A percentile compares a stretch with the other conserved stretches of the same genome.
Conservation (phyloP, 2,888 invertebrate species). For the Himalopsyche kuldschensis region DNA sequence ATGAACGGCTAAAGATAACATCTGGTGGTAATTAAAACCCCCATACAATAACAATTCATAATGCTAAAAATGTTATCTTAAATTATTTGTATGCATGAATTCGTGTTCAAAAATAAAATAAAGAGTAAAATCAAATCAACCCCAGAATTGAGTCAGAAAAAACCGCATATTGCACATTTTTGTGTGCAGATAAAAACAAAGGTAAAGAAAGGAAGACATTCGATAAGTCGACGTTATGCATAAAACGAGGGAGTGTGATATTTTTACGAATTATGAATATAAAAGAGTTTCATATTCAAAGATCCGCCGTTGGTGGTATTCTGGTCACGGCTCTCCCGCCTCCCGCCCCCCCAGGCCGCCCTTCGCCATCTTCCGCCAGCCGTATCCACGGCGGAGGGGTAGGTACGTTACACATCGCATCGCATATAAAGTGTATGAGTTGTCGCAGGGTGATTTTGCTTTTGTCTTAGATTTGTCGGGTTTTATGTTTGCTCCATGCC, state of each 20-base stretch:
- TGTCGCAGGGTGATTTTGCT: not conserved
- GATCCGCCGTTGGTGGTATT: slow-evolving; percentile 19
- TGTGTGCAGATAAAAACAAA: slow-evolving; percentile 22
- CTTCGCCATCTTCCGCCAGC: not conserved
- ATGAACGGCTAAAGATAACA: too few relatives aligned
- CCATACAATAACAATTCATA: too few relatives aligned
- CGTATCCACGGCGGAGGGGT: not conserved
- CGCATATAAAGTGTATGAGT: not conserved
- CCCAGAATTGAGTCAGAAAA: not conserved
- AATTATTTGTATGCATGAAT: too few relatives aligned
- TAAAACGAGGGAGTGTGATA: slow-evolving; percentile 38
- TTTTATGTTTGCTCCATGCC: not conserved
- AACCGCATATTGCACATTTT: not conserved
- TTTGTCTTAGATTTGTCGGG: not conserved
- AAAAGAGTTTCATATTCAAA: slow-evolving; percentile 32
- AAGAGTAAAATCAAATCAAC: too few relatives aligned
- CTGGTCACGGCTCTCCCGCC: slow-evolving; percentile 25
- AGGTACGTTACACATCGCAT: not conserved
- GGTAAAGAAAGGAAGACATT: slow-evolving; percentile 32
- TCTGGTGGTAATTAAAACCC: too few relatives aligned
- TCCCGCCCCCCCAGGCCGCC: slow-evolving; percentile 1
- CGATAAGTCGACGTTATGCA: slow-evolving; percentile 36
- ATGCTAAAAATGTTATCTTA: too few relatives aligned
- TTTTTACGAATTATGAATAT: slow-evolving; percentile 41
- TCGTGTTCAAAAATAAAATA: too few relatives aligned